These are phyloP conservation scores for Agrilus biguttatus DNA, from an alignment of 2,888 invertebrate species.

Conservation along the genomic window DNA sequence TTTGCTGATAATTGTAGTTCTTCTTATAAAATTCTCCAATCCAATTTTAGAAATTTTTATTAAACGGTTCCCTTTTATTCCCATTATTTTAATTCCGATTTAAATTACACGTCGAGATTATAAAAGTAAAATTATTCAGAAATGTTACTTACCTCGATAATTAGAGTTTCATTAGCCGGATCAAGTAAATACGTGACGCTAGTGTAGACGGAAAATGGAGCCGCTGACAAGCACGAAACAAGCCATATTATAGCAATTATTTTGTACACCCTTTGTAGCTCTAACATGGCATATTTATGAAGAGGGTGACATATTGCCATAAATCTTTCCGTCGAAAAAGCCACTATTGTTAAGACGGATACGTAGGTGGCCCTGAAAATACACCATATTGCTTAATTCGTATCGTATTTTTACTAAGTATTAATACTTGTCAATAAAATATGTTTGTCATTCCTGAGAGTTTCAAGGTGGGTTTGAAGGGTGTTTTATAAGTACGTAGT, in stretches of 20 bases:
- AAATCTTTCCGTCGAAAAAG: conserved; percentile 83
- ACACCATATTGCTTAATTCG: no score
- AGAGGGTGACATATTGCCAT: conserved; percentile 84
- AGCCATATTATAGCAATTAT: conserved; percentile 70
- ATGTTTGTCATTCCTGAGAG: no score
- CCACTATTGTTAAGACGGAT: conserved; percentile 81
- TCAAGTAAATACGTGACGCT: conserved; percentile 60
- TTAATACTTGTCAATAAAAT: no score
- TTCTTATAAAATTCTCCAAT: no score
- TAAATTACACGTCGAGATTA: background rate
- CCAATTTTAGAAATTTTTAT: no score
- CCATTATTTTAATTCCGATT: no score
- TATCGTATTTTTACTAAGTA: no score
- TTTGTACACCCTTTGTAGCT: conserved; percentile 63
- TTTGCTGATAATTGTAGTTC: no score
- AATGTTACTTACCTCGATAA: conserved; percentile 8
- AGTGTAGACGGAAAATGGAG: conserved; percentile 63
- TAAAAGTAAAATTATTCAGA: background rate
- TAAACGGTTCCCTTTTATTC: no score
- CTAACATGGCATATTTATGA: conserved; percentile 68
- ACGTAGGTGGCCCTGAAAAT: conserved; percentile 70
- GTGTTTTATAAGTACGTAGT: no score
- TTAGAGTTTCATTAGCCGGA: conserved; percentile 43
- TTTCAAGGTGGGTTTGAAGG: no score
- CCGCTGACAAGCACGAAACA: conserved; percentile 56